These are phyloP conservation scores for Tragelaphus scriptus DNA, from an alignment of 2,113 vertebrate species.

Conservation along the genomic window DNA sequence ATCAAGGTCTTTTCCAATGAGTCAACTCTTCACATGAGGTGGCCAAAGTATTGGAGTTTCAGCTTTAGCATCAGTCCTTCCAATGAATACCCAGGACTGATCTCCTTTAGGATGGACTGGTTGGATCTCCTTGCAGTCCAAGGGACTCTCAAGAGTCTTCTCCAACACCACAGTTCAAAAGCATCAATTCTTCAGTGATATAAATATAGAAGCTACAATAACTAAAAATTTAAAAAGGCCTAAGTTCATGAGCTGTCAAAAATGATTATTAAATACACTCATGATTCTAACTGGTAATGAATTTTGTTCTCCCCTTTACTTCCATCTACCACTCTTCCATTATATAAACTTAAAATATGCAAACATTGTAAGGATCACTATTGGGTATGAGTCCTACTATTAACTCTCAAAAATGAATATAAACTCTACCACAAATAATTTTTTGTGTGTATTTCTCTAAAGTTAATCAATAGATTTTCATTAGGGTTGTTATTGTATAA, in stretches of 20 bases:
- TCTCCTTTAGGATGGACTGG: too few relatives aligned
- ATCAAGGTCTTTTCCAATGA: too few relatives aligned
- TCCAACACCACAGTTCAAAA: too few relatives aligned
- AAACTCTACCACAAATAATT: background rate
- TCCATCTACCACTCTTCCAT: background rate
- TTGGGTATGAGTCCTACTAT: background rate
- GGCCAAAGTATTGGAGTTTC: too few relatives aligned
- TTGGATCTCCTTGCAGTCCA: too few relatives aligned
- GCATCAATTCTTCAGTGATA: too few relatives aligned
- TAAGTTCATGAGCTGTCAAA: background rate
- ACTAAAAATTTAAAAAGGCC: too few relatives aligned
- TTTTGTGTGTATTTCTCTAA: background rate
- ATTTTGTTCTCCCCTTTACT: background rate
- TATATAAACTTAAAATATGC: background rate
- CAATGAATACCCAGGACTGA: too few relatives aligned
- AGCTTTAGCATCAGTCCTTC: too few relatives aligned
- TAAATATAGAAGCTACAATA: too few relatives aligned
- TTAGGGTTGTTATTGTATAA: background rate
- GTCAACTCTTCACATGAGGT: too few relatives aligned
- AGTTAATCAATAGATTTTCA: background rate
- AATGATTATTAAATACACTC: background rate
- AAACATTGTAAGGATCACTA: background rate
- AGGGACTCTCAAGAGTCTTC: too few relatives aligned
- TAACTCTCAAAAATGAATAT: slow-evolving; percentile 20
- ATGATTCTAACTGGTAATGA: background rate